Evolutionary conservation across 2,797 vertebrate species (phyloP), one percentile per base, ranked within the genome.

Genomic region (Liasis olivaceus): DNA sequence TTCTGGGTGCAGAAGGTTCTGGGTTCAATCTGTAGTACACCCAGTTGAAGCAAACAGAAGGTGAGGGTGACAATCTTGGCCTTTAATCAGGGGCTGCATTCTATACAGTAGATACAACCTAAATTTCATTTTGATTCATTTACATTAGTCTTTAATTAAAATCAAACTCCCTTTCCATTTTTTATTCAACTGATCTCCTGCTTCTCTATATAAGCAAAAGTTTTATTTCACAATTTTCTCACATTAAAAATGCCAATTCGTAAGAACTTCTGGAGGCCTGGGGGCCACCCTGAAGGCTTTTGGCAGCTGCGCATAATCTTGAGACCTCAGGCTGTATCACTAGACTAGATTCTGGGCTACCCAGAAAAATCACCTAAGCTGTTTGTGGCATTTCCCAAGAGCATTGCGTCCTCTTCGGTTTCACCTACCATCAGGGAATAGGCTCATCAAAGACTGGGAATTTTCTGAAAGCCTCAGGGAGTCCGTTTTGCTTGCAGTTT

Each of bases 371-470:
- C 69, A 77, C 69, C 36, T 42, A 20, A 77, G 47, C 1, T 12
- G 69, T 22, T 42, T 11, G 20, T 24, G 77, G 77, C 20, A 0
- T 24, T 81, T 47, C 72, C 36, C 12, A 24, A 81, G 36, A 47
- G 36, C 20, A 24, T 1, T 2, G 11, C 86, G 1, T 54, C n/a
- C 28, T 8, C 28, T 31, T 36, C 0, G 26, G 5, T 42, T 91
- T 26, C 85, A 96, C 98, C 85, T 94, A 98, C 98, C 97, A 0
- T 97, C 96, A 77, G 94, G 86, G 91, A 97, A 95, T 26, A 90
- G 93, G 88, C 95, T 95, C 64, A 89, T 66, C 87, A 93, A 4
- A 0, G 95, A 87, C 13, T 93, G 95, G 64, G 96, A 89, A 42
- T 95, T 94, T 6, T 92, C 95, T 22, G 95, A 81, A 0, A 87